Conservation (phyloP, 1,140 invertebrate species). For the Danaus plexippus region DNA sequence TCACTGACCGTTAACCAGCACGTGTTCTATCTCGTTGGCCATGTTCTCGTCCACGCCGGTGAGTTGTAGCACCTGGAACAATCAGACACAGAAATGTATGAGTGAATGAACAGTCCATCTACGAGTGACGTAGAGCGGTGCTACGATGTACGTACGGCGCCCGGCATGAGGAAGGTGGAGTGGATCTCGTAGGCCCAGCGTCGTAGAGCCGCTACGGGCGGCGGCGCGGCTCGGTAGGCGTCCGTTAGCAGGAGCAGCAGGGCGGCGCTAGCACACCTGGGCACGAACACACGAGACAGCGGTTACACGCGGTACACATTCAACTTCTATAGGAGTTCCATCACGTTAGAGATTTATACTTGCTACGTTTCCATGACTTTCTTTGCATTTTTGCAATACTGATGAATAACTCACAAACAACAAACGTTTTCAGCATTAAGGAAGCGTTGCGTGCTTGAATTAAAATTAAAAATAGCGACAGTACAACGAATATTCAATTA, state of each 20-base stretch:
- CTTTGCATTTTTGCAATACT: too few species aligned
- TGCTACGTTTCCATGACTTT: too few species aligned
- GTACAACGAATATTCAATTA: too few species aligned
- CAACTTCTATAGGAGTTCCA: too few species aligned
- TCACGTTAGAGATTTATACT: too few species aligned
- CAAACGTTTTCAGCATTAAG: too few species aligned
- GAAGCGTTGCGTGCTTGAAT: too few species aligned
- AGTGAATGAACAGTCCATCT: conserved; percentile 1
- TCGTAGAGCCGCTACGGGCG: conserved; percentile 73
- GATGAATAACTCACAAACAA: too few species aligned
- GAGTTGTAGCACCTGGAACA: conserved; percentile 83
- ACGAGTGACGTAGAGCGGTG: background rate
- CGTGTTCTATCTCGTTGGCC: conserved; percentile 90
- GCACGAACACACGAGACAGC: background rate
- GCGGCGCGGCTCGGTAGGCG: conserved; percentile 36
- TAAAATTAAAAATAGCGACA: too few species aligned
- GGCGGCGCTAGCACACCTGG: conserved; percentile 44
- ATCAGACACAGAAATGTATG: background rate
- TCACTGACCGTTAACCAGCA: conserved; percentile 75
- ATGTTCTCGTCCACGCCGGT: conserved; percentile 89
- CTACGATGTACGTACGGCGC: conserved; percentile 71
- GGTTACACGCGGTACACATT: background rate
- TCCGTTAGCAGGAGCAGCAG: conserved; percentile 54
- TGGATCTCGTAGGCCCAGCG: conserved; percentile 99
- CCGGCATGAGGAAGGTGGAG: conserved; percentile 94